phyloP scores from a whole-genome alignment of 1,140 invertebrate genomes.

The Nasonia vitripennis region DNA sequence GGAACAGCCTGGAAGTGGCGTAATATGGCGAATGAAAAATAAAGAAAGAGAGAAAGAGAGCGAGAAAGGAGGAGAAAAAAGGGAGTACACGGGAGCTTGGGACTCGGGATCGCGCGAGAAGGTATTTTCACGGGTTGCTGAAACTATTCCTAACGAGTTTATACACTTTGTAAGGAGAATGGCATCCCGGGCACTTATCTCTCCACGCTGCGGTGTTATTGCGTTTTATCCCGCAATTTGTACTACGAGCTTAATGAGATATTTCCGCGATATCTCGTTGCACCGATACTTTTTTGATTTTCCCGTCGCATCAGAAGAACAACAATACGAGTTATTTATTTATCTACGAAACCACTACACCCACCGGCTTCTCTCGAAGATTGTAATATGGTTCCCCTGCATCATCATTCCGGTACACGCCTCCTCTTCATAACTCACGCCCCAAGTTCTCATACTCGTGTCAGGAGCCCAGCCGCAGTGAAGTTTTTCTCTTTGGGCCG shows the following conservation, averaged over 20 bases:
- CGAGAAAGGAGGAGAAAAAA: neutral
- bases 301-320: no score
- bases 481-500: neutral
- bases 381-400: no score
- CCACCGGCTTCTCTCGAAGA: no score
- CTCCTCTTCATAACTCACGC: constrained; percentile 4
- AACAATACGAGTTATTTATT: no score
- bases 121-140: constrained; percentile 20
- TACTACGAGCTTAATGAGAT: constrained; percentile 1
- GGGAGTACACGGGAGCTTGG: neutral
- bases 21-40: constrained; percentile 29
- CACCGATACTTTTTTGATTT: constrained; percentile 7
- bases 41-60: neutral
- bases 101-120: neutral
- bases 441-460: neutral
- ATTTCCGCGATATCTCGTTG: constrained; percentile 2
- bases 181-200: neutral
- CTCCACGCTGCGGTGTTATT: neutral
- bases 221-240: constrained; percentile 10
- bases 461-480: neutral
- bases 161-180: neutral
- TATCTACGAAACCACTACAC: no score
- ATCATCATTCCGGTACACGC: neutral
- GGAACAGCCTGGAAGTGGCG: neutral
- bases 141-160: constrained; percentile 29